Conservation (phyloP, 2,888 invertebrate species). For the Scelioninae gen. 2 region DNA sequence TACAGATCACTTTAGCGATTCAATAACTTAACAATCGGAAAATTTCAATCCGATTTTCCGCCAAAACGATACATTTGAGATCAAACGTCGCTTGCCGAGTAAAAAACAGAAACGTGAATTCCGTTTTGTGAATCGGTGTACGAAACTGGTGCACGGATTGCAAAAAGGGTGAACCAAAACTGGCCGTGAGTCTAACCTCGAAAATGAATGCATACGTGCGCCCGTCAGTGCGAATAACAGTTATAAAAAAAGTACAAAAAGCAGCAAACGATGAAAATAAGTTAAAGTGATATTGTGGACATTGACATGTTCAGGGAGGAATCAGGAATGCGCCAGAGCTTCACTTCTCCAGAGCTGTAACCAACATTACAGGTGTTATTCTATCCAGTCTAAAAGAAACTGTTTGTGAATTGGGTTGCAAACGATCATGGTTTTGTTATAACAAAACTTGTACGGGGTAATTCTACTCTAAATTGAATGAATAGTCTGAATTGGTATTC, state of each 20-base stretch:
- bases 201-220: conserved; percentile 34
- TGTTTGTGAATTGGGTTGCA: conserved; percentile 16
- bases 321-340: conserved; percentile 79
- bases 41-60: too few relatives aligned
- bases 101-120: too few relatives aligned
- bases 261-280: conserved; percentile 63
- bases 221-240: conserved; percentile 47
- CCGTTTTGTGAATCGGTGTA: too few relatives aligned
- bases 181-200: not conserved
- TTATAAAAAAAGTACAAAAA: conserved; percentile 54
- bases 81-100: too few relatives aligned
- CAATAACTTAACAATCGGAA: too few relatives aligned
- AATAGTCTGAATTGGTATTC: not conserved
- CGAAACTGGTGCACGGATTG: too few relatives aligned
- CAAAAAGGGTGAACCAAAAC: too few relatives aligned
- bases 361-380: conserved; percentile 72
- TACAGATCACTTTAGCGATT: too few relatives aligned
- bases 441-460: conserved; percentile 29
- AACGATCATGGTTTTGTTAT: conserved; percentile 6
- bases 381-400: conserved; percentile 50
- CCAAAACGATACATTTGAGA: too few relatives aligned
- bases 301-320: conserved; percentile 76
- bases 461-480: conserved; percentile 22
- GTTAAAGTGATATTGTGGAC: conserved; percentile 75
- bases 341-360: conserved; percentile 85